phyloP scores from a whole-genome alignment of 92 coral and sea anemone species.

The Epizoanthus fatuus region DNA sequence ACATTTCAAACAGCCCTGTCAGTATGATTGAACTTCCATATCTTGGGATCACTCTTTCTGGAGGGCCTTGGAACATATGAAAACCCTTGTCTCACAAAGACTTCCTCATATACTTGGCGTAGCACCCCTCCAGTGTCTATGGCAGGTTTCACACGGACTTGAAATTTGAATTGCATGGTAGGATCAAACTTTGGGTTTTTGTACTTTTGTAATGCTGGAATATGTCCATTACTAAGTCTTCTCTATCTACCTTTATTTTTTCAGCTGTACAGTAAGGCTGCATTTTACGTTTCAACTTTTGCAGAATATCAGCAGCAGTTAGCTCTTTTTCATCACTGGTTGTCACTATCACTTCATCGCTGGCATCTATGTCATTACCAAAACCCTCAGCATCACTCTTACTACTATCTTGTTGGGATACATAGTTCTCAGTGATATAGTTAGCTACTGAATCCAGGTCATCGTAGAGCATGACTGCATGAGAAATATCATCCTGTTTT shows the following conservation, averaged over 20 bases:
- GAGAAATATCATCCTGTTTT: constrained; percentile 19
- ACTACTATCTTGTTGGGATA: background rate
- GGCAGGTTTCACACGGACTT: constrained; percentile 61
- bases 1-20: constrained; percentile 49
- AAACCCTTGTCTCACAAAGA: constrained; percentile 38
- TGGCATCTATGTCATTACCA: constrained; percentile 20
- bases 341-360: background rate
- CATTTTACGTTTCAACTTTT: constrained; percentile 41
- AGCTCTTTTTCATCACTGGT: constrained; percentile 2
- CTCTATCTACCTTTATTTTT: constrained; percentile 66
- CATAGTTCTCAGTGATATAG: constrained; percentile 35
- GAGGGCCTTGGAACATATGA: constrained; percentile 53
- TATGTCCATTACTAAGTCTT: constrained; percentile 66
- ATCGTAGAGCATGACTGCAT: constrained; percentile 49
- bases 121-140: constrained; percentile 66
- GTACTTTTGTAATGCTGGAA: constrained; percentile 68
- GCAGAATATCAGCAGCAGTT: constrained; percentile 46
- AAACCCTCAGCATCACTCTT: background rate
- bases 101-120: constrained; percentile 51
- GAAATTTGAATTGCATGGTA: constrained; percentile 45
- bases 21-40: constrained; percentile 61
- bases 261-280: constrained; percentile 46
- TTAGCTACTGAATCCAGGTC: constrained; percentile 55
- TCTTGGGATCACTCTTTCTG: constrained; percentile 45
- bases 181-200: background rate